phyloP scores from a whole-genome alignment of 2,113 vertebrate genomes.

The Sinocyclocheilus rhinocerous region DNA sequence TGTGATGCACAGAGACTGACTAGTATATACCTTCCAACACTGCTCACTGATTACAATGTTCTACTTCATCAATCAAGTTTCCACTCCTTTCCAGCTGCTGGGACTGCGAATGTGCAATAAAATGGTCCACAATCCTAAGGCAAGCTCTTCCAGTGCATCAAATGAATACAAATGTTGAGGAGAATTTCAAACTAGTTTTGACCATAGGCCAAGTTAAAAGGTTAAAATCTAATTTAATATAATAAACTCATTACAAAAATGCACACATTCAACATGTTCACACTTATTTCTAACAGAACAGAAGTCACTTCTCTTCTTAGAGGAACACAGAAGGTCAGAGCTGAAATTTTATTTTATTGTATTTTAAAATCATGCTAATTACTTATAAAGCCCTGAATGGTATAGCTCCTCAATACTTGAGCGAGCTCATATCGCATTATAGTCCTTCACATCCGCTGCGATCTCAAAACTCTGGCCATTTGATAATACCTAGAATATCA shows the following conservation, averaged over 20 bases:
- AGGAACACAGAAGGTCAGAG: background rate
- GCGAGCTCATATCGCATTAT: too few relatives aligned
- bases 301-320: background rate
- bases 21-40: background rate
- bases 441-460: too few relatives aligned
- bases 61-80: conserved; percentile 1
- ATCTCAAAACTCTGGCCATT: too few relatives aligned
- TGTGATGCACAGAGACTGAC: background rate
- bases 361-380: too few relatives aligned
- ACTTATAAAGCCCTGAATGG: too few relatives aligned
- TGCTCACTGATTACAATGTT: background rate
- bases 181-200: background rate
- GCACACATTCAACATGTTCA: background rate
- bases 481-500: too few relatives aligned
- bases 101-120: too few relatives aligned
- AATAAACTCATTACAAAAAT: background rate
- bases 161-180: background rate
- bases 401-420: too few relatives aligned
- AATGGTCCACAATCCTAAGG: background rate
- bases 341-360: too few relatives aligned
- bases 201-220: background rate
- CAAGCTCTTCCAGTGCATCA: background rate
- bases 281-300: background rate
- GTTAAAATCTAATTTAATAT: background rate
- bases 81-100: background rate